Conservation (phyloP, 1,140 invertebrate species). For the Cydia amplana region DNA sequence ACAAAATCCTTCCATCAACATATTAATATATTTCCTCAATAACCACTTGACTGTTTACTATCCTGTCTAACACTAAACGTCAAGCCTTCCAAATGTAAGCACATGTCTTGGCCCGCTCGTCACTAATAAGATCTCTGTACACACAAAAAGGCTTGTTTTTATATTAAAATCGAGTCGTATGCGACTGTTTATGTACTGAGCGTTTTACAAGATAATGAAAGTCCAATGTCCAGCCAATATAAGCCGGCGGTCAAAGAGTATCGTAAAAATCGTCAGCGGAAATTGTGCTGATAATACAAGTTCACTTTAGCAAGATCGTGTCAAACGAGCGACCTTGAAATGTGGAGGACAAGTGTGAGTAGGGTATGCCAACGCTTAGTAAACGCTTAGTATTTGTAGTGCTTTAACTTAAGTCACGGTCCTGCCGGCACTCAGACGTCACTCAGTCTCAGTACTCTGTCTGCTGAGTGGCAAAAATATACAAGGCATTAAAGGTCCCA, state of each 20-base stretch:
- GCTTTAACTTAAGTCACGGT: too few species aligned
- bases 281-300: not conserved
- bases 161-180: not conserved
- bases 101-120: not conserved
- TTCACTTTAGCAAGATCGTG: not conserved
- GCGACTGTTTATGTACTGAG: not conserved
- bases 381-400: too few species aligned
- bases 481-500: too few species aligned
- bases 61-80: not conserved
- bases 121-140: not conserved
- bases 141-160: not conserved
- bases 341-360: not conserved
- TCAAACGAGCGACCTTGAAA: conserved; percentile 4
- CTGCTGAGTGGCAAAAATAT: too few species aligned
- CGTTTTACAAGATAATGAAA: not conserved
- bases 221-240: conserved; percentile 1
- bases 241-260: conserved; percentile 17
- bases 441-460: too few species aligned
- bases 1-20: not conserved
- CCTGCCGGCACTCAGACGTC: too few species aligned
- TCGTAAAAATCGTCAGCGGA: conserved; percentile 7
- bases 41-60: not conserved
- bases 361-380: not conserved
- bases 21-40: not conserved
- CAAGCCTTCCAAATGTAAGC: not conserved